phyloP scores from a whole-genome alignment of 2,113 vertebrate genomes.

The Otus sunia region DNA sequence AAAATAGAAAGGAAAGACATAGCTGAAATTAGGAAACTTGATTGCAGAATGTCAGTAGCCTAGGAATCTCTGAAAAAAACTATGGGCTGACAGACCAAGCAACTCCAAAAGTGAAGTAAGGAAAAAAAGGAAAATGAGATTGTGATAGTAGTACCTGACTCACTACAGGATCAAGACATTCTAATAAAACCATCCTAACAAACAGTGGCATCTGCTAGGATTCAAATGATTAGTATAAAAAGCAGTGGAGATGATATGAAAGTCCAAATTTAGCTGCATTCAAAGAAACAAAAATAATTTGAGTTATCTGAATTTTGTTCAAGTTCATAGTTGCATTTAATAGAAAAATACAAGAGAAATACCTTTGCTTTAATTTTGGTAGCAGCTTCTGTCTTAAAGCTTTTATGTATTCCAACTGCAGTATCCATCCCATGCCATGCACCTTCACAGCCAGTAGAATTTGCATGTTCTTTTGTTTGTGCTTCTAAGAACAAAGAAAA shows the following conservation, averaged over 20 bases:
- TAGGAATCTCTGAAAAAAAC: not conserved
- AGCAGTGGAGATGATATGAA: not conserved
- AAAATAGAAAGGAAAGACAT: not conserved
- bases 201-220: not conserved
- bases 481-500: conserved; percentile 49
- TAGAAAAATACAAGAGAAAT: not conserved
- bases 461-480: conserved; percentile 57
- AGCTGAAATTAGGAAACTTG: not conserved
- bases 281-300: not conserved
- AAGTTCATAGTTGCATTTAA: not conserved
- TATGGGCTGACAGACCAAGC: not conserved
- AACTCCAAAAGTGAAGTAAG: not conserved
- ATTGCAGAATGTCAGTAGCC: not conserved
- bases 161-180: not conserved
- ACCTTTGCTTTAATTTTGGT: conserved; percentile 45
- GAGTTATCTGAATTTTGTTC: not conserved
- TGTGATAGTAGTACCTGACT: not conserved
- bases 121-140: not conserved
- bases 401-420: conserved; percentile 26
- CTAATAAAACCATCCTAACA: not conserved
- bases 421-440: conserved; percentile 15
- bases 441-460: conserved; percentile 50
- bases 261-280: not conserved
- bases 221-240: not conserved
- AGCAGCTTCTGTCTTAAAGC: not conserved